These are phyloP conservation scores for Procapra przewalskii DNA, from an alignment of 2,113 vertebrate genomes.

Conservation along the genomic window DNA sequence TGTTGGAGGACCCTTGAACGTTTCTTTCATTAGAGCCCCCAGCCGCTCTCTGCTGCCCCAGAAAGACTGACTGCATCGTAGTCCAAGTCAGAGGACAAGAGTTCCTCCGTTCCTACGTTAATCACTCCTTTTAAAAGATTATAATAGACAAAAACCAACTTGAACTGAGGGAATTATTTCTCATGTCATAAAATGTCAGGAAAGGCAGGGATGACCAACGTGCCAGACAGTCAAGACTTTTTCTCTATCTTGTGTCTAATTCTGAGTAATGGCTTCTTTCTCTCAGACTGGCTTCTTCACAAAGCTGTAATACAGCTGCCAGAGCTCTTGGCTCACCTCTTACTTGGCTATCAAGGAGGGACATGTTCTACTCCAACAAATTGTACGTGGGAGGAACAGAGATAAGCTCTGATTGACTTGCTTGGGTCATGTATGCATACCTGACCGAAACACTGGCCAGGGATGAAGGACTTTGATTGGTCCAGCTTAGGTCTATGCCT, in stretches of 20 bases:
- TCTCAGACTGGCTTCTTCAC: not conserved
- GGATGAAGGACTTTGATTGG: not conserved
- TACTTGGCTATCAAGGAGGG: not conserved
- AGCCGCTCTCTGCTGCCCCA: not conserved
- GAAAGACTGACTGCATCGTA: not conserved
- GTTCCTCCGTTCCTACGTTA: not conserved
- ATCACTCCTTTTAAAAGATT: not conserved
- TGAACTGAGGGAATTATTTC: not conserved
- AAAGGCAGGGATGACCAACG: not conserved
- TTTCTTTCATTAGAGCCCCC: not conserved
- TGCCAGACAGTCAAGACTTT: not conserved
- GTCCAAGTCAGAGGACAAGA: not conserved
- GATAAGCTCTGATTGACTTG: not conserved
- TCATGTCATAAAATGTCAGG: not conserved
- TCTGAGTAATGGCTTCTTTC: not conserved
- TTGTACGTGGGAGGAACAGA: not conserved
- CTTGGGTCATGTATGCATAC: not conserved
- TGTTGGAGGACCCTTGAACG: not conserved
- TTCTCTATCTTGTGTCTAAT: not conserved
- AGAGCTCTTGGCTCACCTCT: constrained; percentile 17
- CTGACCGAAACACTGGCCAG: not conserved
- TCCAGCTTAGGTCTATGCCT: not conserved
- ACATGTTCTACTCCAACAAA: not conserved
- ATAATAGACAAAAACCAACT: not conserved
- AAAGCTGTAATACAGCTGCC: not conserved